These are phyloP conservation scores for Mirounga angustirostris DNA, from an alignment of 2,113 vertebrate species.

Conservation along the genomic window DNA sequence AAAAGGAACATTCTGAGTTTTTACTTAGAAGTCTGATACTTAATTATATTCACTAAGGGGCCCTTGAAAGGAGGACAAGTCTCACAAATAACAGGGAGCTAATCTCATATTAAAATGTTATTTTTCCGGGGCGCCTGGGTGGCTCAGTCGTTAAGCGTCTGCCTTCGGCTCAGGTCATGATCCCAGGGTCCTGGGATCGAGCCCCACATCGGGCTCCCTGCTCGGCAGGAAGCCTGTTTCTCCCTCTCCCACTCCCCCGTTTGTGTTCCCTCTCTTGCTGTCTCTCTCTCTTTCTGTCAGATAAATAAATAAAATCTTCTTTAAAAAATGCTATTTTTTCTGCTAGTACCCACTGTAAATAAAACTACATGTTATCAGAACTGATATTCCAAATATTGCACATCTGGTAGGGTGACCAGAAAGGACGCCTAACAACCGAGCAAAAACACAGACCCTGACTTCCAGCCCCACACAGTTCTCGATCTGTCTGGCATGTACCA, in stretches of 20 bases:
- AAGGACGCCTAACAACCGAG: rapidly evolving
- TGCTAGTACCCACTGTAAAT: background rate
- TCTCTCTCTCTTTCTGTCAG: no score
- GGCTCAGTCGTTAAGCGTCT: no score
- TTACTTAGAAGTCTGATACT: background rate
- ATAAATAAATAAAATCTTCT: no score
- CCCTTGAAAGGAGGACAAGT: background rate
- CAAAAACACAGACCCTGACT: background rate
- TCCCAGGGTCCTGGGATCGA: no score
- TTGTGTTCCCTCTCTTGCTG: no score
- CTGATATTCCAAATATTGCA: background rate
- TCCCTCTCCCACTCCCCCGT: no score
- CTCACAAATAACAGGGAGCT: background rate
- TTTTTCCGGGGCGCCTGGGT: background rate
- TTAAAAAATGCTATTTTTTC: background rate
- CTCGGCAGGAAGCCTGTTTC: no score
- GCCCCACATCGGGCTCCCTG: no score
- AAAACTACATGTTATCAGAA: background rate
- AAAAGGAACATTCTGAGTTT: background rate
- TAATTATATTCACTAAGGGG: background rate
- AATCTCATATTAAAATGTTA: background rate
- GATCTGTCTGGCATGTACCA: background rate
- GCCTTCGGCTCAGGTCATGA: no score
- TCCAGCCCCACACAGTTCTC: rapidly evolving
- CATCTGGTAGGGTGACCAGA: background rate